Evolutionary conservation across 1,140 invertebrate species (phyloP).

Genomic region (Littorina saxatilis): DNA sequence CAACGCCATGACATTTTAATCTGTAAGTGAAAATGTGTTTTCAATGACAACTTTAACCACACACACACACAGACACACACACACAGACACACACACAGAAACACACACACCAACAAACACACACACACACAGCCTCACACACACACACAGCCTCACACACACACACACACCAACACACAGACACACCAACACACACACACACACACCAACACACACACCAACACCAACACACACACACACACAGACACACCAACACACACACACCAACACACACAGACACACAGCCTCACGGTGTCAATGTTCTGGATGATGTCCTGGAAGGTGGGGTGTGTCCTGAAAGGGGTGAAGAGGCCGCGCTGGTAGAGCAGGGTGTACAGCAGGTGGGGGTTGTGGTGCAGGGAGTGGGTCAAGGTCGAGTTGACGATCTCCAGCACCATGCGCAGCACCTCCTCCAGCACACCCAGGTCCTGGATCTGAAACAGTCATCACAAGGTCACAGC

Average conservation of each 20-base stretch:
- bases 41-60: too few species aligned
- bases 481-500: not conserved
- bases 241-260: too few species aligned
- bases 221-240: too few species aligned
- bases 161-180: too few species aligned
- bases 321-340: constrained; percentile 89
- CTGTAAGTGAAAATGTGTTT: too few species aligned
- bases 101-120: too few species aligned
- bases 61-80: too few species aligned
- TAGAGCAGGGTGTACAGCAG: constrained; percentile 97
- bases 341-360: constrained; percentile 92
- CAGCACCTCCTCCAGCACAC: constrained; percentile 97
- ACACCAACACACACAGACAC: not conserved
- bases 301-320: constrained; percentile 98
- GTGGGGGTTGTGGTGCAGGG: constrained; percentile 93
- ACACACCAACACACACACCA: too few species aligned
- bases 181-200: too few species aligned
- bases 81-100: not conserved
- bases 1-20: too few species aligned
- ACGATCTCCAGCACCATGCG: constrained; percentile 94
- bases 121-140: too few species aligned
- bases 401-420: constrained; percentile 93
- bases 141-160: too few species aligned
- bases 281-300: constrained; percentile 88
- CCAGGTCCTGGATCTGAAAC: constrained; percentile 82